phyloP scores from a whole-genome alignment of 2,797 vertebrate species.

The Discoglossus pictus region DNA sequence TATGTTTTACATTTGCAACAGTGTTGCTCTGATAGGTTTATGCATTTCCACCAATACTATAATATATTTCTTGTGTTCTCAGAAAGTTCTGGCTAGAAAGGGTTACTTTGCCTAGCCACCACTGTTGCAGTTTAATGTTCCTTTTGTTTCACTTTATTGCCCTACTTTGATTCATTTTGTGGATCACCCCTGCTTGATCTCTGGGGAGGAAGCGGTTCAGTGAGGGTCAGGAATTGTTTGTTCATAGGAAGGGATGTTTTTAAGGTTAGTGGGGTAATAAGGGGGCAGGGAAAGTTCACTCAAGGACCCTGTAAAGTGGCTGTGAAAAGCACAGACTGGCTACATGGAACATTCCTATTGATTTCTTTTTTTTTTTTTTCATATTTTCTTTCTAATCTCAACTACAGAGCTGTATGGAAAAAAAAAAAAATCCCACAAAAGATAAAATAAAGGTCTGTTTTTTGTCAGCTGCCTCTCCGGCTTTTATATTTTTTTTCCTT shows the following conservation, averaged over 20 bases:
- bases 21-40: no score
- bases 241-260: slow-evolving; percentile 38
- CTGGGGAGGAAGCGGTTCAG: slow-evolving; percentile 28
- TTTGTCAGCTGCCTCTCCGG: slow-evolving; percentile 66
- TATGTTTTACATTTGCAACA: no score
- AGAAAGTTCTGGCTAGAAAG: slow-evolving; percentile 3
- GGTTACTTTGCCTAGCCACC: slow-evolving; percentile 1
- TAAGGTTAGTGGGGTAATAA: slow-evolving; percentile 40
- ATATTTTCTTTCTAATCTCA: slow-evolving; percentile 59
- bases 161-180: slow-evolving; percentile 43
- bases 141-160: slow-evolving; percentile 31
- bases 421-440: slow-evolving; percentile 47
- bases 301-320: slow-evolving; percentile 12
- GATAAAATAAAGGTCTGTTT: slow-evolving; percentile 57
- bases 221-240: slow-evolving; percentile 41
- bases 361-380: slow-evolving; percentile 55
- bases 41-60: no score
- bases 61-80: no score
- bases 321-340: slow-evolving; percentile 27
- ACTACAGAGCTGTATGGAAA: slow-evolving; percentile 64
- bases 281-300: slow-evolving; percentile 38
- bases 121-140: background rate
- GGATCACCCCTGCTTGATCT: slow-evolving; percentile 2
- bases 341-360: slow-evolving; percentile 55
- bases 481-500: slow-evolving; percentile 15